Percentiles rank a stretch among this genome's conserved stretches.
Conservation (phyloP, 2,888 invertebrate species). For the Trisateles emortualis region DNA sequence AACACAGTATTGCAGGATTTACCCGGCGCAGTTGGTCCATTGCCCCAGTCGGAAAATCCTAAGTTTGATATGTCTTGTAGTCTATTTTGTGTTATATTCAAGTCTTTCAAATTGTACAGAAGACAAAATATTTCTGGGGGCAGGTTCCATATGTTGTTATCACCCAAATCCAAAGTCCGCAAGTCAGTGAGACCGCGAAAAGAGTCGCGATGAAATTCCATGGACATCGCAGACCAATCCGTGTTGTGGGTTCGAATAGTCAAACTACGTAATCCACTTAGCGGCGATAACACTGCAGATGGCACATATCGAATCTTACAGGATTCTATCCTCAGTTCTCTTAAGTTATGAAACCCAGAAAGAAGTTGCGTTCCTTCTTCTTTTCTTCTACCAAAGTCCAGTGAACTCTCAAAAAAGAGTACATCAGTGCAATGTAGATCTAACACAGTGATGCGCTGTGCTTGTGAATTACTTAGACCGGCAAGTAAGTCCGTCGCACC, state of each 20-base stretch:
- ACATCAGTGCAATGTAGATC: conserved; percentile 91
- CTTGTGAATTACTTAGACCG: conserved; percentile 88
- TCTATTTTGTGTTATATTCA: conserved; percentile 92
- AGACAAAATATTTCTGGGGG: conserved; percentile 92
- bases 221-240: conserved; percentile 93
- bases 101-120: conserved; percentile 88
- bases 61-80: conserved; percentile 92
- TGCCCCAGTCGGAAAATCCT: conserved; percentile 91
- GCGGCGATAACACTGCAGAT: conserved; percentile 89
- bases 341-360: conserved; percentile 88
- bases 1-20: conserved; percentile 90
- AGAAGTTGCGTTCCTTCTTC: conserved; percentile 87
- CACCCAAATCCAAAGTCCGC: conserved; percentile 89
- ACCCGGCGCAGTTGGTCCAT: conserved; percentile 88
- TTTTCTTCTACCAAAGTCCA: conserved; percentile 86
- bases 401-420: conserved; percentile 90
- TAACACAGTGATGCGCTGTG: conserved; percentile 89
- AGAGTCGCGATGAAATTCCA: conserved; percentile 91
- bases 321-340: conserved; percentile 90
- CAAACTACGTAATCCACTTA: conserved; percentile 89
- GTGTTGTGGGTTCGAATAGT: conserved; percentile 92
- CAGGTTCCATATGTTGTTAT: conserved; percentile 92
- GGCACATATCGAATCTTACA: conserved; percentile 93
- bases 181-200: conserved; percentile 90
- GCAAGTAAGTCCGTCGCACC: conserved; percentile 89